Evolutionary conservation across 2,888 invertebrate genomes (phyloP).

Genomic region (Dorcus hopei): DNA sequence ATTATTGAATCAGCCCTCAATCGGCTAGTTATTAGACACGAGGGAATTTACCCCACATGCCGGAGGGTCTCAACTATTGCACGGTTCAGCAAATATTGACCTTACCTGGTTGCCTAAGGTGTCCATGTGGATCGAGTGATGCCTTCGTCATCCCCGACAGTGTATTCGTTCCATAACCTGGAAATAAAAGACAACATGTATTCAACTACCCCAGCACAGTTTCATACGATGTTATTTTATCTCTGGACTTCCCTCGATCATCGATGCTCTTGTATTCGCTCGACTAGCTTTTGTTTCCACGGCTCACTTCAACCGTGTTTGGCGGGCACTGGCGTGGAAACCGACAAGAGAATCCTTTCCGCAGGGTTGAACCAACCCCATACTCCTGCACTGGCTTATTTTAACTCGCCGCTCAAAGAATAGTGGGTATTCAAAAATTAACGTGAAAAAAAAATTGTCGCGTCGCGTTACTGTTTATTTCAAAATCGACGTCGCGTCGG

Average conservation of each 20-base stretch:
- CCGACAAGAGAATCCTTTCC: slow-evolving; percentile 51
- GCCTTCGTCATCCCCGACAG: slow-evolving; percentile 77
- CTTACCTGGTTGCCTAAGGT: slow-evolving; percentile 86
- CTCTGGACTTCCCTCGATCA: neutral
- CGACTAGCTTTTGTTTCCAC: slow-evolving; percentile 45
- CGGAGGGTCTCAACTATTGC: neutral
- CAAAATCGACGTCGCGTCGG: no score
- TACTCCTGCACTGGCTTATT: neutral
- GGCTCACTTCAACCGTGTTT: slow-evolving; percentile 45
- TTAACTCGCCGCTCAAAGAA: no score
- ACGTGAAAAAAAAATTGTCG: no score
- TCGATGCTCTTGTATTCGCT: slow-evolving; percentile 33
- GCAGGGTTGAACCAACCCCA: slow-evolving; percentile 28
- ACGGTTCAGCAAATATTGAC: slow-evolving; percentile 11
- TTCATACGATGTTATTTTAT: neutral
- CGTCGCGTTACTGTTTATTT: no score
- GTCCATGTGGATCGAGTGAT: slow-evolving; percentile 82
- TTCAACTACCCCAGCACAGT: neutral
- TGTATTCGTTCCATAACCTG: slow-evolving; percentile 84
- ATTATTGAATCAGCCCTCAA: slow-evolving; percentile 43
- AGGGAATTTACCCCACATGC: slow-evolving; percentile 26
- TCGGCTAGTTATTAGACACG: slow-evolving; percentile 36
- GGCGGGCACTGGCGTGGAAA: slow-evolving; percentile 44
- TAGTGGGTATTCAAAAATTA: no score
- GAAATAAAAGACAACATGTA: slow-evolving; percentile 45